Evolutionary conservation across 2,888 invertebrate genomes (phyloP).

Genomic region (Aricia artaxerxes): DNA sequence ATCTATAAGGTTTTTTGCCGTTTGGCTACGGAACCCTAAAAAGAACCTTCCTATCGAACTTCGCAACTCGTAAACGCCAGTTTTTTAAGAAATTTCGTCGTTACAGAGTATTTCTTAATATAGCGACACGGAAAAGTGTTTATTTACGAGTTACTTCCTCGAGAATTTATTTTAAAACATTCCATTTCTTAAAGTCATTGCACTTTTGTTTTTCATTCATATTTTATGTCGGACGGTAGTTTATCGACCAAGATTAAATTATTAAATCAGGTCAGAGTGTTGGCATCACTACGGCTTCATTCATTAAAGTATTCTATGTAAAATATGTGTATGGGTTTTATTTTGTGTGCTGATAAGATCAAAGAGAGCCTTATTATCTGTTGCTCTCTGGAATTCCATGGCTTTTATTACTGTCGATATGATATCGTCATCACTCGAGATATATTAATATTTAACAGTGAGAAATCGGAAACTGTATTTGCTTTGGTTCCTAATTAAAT

Average conservation of each 20-base stretch:
- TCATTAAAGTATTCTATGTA: constrained; percentile 18
- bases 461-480: too few species aligned
- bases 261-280: constrained; percentile 19
- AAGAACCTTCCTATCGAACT: neutral
- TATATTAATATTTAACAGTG: too few species aligned
- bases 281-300: constrained; percentile 16
- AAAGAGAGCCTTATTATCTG: constrained; percentile 3
- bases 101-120: constrained; percentile 4
- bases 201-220: constrained; percentile 16
- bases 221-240: constrained; percentile 3
- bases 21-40: too few species aligned
- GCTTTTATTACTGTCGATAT: constrained; percentile 7
- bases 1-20: too few species aligned
- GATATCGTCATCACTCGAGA: neutral
- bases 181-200: constrained; percentile 20
- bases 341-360: constrained; percentile 2
- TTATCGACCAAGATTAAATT: constrained; percentile 10
- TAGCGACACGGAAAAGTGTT: constrained; percentile 24
- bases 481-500: too few species aligned
- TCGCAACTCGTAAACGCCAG: neutral
- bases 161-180: constrained; percentile 19
- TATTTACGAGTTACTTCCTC: constrained; percentile 25
- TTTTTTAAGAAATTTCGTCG: constrained; percentile 9
- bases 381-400: neutral
- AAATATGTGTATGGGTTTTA: neutral